Base-by-base conservation (phyloP, 2,797 vertebrate genomes). In the Pampus argenteus region DNA sequence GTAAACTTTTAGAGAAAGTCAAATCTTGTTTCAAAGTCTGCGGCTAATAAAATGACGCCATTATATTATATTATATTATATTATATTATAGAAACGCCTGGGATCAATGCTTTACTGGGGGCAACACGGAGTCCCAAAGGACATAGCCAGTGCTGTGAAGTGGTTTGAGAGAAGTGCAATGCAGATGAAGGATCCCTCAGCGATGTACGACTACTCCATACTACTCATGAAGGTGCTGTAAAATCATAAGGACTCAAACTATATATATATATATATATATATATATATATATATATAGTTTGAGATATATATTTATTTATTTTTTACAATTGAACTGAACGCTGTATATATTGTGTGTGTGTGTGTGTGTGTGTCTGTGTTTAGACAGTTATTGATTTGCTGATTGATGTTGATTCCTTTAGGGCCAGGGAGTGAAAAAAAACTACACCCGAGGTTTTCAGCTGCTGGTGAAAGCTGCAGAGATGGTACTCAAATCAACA, bases 61-160 rank as follows among this genome's bases (percentile, higher is more conserved):
- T 58, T 76, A 51, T 82, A 69, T 89, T 34, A n/a, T n/a, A n/a
- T n/a, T n/a, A n/a, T n/a, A n/a, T n/a, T n/a, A n/a, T n/a, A n/a
- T n/a, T n/a, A n/a, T n/a, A n/a, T n/a, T n/a, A n/a, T 59, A 98
- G 97, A 97, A 95, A 94, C 88, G 81, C 14, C 49, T 98, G 87
- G 97, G 95, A 60, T 88, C 92, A 72, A 95, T 97, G 94, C 91
- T 97, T 40, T 96, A 95, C 84, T 98, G 95, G 95, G 97, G 97
- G 25, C 95, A 95, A 22, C 95, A 95, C 59, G 96, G 97, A n/a
- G 89, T 97, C 63, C 83, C 91, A 20, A 98, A 97, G 93, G 96
- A 99, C 78, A 82, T 91, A 0, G 86, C 68, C 61, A 91, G 92
- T 0, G 97, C 96, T 0, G 79, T 93, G n/a, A 94, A 93, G 78